Evolutionary conservation across 2,113 vertebrate species (phyloP), one percentile per base, ranked within the genome.

Genomic region (Mus pahari): DNA sequence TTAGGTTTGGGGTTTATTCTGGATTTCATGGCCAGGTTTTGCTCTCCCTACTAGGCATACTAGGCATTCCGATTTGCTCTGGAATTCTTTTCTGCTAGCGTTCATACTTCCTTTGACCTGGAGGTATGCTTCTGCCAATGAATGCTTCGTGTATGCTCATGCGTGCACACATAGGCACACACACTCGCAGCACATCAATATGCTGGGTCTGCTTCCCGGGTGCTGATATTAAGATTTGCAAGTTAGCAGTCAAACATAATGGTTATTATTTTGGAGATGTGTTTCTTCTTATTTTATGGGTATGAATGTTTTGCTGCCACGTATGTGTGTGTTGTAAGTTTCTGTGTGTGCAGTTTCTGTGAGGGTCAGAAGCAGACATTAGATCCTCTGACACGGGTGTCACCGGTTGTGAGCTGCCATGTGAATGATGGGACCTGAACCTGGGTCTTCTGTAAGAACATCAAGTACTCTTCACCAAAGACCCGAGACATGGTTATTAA

Each of bases 81-180:
- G 50, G 74, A 73, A 64, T 95, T 90, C 62, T 92, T 92, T 90
- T 74, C 36, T 94, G 81, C 58, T 66, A 75, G 60, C 14, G 48
- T n/a, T 60, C 62, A 17, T 60, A 60, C 2, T 45, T 9, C 90
- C 50, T n/a, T 91, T 82, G 74, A 75, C 31, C 68, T 36, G 19
- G 64, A 91, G 24, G 55, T 71, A 78, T 9, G 33, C 45, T 75
- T 86, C 33, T 62, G 39, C 62, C n/a, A 42, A 28, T 82, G n/a
- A 62, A 17, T 83, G 60, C 22, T 83, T 28, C 7, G 0, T 22
- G 7, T 33, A 45, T 7, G 28, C 42, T 3, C 0, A 1, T 3
- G 24, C 17, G 6, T 14, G 16, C 4, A 6, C 45, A 33, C 31
- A 10, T 19, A 17, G 16, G 16, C 66, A 68, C 5, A 28, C 58